Conservation (phyloP, 2,797 vertebrate genomes). For the Meriones psammophilus region DNA sequence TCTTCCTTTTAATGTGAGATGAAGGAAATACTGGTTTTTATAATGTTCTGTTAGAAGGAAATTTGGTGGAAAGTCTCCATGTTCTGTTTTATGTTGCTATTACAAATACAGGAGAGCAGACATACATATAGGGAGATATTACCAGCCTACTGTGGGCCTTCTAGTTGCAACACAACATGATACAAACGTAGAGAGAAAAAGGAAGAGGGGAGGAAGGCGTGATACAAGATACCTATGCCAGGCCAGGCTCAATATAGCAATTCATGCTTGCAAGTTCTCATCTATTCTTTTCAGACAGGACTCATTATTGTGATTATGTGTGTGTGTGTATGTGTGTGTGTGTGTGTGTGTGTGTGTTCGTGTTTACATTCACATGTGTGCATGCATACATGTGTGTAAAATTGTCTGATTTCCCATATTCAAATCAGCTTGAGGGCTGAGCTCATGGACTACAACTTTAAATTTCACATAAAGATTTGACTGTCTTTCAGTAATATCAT, state of each 20-base stretch:
- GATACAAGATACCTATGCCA: rapidly evolving
- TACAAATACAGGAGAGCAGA: background rate
- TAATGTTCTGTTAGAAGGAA: background rate
- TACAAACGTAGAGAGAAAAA: background rate
- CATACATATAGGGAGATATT: background rate
- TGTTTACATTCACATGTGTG: background rate
- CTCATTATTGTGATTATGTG: background rate
- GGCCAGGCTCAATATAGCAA: background rate
- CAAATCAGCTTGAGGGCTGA: background rate
- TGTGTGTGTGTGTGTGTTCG: too few species aligned
- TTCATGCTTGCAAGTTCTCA: background rate
- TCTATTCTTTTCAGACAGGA: background rate
- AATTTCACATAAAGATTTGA: background rate
- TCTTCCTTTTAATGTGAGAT: background rate
- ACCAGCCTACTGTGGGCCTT: background rate
- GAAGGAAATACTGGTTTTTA: background rate
- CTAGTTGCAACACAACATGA: too few species aligned
- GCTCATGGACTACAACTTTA: background rate
- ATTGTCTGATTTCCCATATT: background rate
- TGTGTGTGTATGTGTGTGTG: background rate
- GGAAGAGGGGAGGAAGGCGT: background rate
- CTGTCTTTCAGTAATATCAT: too few species aligned
- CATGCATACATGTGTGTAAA: background rate
- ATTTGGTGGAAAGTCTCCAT: background rate
- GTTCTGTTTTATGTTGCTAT: background rate